These are phyloP conservation scores for Tenebrosternarchus preto DNA, from an alignment of 2,113 vertebrate genomes.

Conservation along the genomic window DNA sequence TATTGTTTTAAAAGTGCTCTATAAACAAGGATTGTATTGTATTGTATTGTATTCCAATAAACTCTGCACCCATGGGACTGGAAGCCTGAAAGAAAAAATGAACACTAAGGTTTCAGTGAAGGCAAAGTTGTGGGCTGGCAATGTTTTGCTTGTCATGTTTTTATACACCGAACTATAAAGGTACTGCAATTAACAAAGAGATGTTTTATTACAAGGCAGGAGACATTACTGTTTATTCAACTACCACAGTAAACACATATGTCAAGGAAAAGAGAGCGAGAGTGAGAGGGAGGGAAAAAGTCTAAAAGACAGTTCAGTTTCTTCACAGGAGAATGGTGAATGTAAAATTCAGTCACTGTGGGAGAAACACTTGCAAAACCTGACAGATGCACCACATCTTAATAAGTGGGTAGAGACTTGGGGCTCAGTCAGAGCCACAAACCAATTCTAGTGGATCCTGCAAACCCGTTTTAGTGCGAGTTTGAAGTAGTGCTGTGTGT, in stretches of 20 bases:
- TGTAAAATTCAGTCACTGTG: background rate
- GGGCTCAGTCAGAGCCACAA: background rate
- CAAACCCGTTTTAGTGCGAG: slow-evolving; percentile 2
- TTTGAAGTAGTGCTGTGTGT: background rate
- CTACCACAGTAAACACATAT: background rate
- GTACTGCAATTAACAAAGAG: slow-evolving; percentile 19
- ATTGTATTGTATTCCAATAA: too few relatives aligned
- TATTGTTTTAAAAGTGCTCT: too few relatives aligned
- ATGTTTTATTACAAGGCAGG: background rate
- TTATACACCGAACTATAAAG: slow-evolving; percentile 14
- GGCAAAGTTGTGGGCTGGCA: background rate
- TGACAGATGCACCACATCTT: slow-evolving; percentile 6
- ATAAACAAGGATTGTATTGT: too few relatives aligned
- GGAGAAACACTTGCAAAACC: background rate
- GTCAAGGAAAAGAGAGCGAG: background rate
- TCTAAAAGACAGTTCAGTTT: background rate
- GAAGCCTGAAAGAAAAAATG: slow-evolving; percentile 23
- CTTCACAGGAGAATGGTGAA: background rate
- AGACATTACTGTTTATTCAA: slow-evolving; percentile 18
- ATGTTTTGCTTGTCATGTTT: slow-evolving; percentile 21
- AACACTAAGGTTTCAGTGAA: background rate
- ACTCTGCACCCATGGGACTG: slow-evolving; percentile 27
- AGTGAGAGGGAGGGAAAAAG: background rate
- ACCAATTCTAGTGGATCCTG: background rate
- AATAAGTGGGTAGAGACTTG: background rate